These are phyloP conservation scores for Psilanteris sp. DNA, from an alignment of 1,140 invertebrate genomes.

Conservation along the genomic window DNA sequence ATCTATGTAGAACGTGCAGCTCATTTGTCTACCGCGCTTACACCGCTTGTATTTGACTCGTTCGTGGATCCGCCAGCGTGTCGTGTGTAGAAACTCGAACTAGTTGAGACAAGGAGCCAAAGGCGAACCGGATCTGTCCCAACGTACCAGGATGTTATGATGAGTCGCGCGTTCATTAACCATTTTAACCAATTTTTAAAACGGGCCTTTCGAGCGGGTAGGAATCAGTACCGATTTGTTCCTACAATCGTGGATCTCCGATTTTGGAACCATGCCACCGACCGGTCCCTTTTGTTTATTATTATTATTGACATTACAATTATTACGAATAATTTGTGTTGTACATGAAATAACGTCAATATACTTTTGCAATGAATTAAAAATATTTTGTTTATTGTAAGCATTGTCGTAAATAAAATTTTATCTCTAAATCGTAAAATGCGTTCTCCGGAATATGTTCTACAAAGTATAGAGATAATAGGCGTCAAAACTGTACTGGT, in stretches of 20 bases:
- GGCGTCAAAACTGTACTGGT: slow-evolving; percentile 45
- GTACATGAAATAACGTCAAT: no score
- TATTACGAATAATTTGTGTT: no score
- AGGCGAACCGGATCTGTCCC: slow-evolving; percentile 61
- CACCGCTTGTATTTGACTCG: slow-evolving; percentile 64
- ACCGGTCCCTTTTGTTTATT: no score
- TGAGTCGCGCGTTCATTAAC: slow-evolving; percentile 52
- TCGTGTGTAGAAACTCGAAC: slow-evolving; percentile 68
- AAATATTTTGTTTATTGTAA: no score
- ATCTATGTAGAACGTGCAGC: slow-evolving; percentile 77
- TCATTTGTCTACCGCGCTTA: slow-evolving; percentile 77
- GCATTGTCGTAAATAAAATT: slow-evolving; percentile 6
- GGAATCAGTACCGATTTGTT: no score
- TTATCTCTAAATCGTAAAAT: slow-evolving; percentile 23
- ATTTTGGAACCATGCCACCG: no score
- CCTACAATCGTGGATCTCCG: no score
- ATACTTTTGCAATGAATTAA: no score
- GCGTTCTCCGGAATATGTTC: not conserved
- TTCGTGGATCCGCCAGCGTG: slow-evolving; percentile 42
- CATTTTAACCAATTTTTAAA: no score
- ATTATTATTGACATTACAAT: no score
- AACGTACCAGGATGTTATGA: slow-evolving; percentile 52
- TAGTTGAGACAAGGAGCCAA: slow-evolving; percentile 51
- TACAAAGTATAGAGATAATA: slow-evolving; percentile 41
- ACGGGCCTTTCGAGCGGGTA: no score